Base-by-base conservation (phyloP, 2,888 invertebrate species). In the Microplitis deprimator region DNA sequence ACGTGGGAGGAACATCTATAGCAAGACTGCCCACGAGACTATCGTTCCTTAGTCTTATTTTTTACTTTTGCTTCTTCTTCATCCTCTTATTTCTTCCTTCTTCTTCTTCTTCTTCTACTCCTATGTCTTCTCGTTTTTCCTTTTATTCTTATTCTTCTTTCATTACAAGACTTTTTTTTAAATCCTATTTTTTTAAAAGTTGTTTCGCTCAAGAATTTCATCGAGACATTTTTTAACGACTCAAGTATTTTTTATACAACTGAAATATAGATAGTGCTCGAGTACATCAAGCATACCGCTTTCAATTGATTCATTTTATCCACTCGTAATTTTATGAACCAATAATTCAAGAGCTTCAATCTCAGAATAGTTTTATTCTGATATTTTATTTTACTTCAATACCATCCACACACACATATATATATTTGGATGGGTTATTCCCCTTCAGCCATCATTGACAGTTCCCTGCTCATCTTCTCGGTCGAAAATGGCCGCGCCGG, bases 401-500 rank as follows among this genome's bases (percentile, higher is more conserved):
- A 29, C 4, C 29, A 29, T 20, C 20, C 29, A 29, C 29, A 29
- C 29, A 3, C 29, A 29, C 29, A 29, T 4, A 29, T 4, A 29
- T 4, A 29, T 3, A 29, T 29, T 29, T 29, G 29, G 29, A 29
- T 29, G 29, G 50, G 50, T 13, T 50, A 78, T 72, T 72, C 41
- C 40, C 65, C 62, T 73, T 75, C 20, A 64, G 41, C 16, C 73
- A 64, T 50, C 67, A 73, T 67, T 20, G 29, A 73, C 59, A 20
- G 67, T 65, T 50, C 73, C 65, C 73, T 8, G 17, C 16, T 50
- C 67, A 68, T 41, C 73, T 72, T 72, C 62, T 72, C 72, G 68
- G 40, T 65, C 70, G 85, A 84, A 88, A 89, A 89, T 89, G 88
- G 87, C 85, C 83, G 84, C 84, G 83, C 86, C 87, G 89, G 89